These are phyloP conservation scores for Brachyistius frenatus DNA, from an alignment of 2,113 vertebrate species.

Conservation along the genomic window DNA sequence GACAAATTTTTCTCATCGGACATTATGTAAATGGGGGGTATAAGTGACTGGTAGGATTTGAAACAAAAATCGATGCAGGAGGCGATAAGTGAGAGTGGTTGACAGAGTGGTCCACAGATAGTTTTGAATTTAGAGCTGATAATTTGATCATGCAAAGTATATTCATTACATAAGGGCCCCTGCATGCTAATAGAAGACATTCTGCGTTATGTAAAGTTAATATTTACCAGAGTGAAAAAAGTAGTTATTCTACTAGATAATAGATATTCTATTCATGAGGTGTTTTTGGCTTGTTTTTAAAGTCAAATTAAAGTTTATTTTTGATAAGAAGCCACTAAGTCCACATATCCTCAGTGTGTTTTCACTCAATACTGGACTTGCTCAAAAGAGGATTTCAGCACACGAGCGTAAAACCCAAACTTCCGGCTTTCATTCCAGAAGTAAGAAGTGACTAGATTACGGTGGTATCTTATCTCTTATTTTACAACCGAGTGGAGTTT, in stretches of 20 bases:
- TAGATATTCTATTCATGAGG: neutral
- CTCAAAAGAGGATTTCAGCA: no score
- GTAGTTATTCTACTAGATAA: neutral
- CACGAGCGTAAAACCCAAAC: no score
- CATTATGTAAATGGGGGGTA: constrained; percentile 80
- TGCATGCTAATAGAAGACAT: constrained; percentile 49
- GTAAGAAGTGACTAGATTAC: neutral
- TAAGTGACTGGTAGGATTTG: constrained; percentile 79
- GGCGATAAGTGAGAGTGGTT: constrained; percentile 75
- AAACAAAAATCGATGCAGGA: constrained; percentile 78
- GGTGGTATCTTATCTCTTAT: no score
- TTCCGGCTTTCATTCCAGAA: no score
- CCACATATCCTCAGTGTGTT: neutral
- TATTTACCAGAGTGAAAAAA: constrained; percentile 31
- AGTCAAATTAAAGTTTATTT: constrained; percentile 7
- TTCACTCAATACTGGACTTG: no score
- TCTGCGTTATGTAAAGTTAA: constrained; percentile 41
- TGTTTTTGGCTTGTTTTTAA: neutral
- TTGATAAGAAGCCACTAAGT: neutral
- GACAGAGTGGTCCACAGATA: constrained; percentile 66
- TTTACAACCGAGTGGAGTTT: no score
- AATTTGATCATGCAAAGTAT: constrained; percentile 75
- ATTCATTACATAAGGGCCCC: constrained; percentile 65
- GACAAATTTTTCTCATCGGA: constrained; percentile 76
- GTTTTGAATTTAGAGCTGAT: constrained; percentile 62